Conservation (phyloP, 2,113 vertebrate species). For the Uria lomvia region DNA sequence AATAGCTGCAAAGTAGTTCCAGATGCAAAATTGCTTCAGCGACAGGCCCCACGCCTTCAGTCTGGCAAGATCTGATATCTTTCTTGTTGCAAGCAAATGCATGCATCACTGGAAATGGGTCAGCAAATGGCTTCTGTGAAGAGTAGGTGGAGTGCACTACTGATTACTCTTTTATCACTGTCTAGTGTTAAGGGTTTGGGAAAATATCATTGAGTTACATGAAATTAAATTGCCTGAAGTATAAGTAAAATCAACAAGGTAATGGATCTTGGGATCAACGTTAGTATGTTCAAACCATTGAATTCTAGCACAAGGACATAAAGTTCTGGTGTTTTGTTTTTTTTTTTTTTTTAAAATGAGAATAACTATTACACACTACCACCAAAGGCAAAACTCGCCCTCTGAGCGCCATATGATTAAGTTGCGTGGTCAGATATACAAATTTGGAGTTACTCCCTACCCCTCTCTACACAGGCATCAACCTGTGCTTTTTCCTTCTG, state of each 20-base stretch:
- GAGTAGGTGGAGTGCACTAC: rapidly evolving
- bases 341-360: background rate
- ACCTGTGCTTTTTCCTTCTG: background rate
- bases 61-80: background rate
- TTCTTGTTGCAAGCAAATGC: background rate
- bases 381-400: background rate
- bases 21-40: background rate
- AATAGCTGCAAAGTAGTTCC: background rate
- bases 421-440: background rate
- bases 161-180: background rate
- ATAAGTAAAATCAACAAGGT: background rate
- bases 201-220: background rate
- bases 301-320: background rate
- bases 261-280: background rate
- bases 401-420: background rate
- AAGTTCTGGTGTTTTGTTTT: background rate
- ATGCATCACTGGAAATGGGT: background rate
- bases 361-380: background rate
- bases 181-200: background rate
- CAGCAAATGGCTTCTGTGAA: background rate
- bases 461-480: background rate
- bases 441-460: background rate
- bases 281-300: background rate
- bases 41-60: background rate
- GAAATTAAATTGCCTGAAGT: background rate